phyloP scores from a whole-genome alignment of 2,888 invertebrate genomes.

The Iphiclides podalirius region DNA sequence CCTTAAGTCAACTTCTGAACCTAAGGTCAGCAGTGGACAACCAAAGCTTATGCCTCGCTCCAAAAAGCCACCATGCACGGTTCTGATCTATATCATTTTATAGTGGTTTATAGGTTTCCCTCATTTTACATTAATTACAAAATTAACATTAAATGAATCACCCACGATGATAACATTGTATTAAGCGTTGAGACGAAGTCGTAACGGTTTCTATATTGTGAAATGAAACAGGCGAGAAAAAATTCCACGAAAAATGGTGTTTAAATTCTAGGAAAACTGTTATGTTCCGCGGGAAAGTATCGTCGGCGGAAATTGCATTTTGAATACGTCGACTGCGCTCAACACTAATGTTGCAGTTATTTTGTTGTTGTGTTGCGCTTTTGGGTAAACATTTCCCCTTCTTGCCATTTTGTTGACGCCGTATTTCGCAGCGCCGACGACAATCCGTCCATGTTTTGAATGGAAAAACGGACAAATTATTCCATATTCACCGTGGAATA shows the following conservation, averaged over 20 bases:
- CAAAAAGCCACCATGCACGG: too few relatives aligned
- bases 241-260: constrained; percentile 20
- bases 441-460: background rate
- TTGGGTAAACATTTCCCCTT: constrained; percentile 10
- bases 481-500: background rate
- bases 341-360: constrained; percentile 24
- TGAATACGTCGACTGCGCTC: constrained; percentile 25
- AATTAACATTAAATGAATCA: constrained; percentile 2
- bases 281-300: constrained; percentile 20
- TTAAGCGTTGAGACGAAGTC: constrained; percentile 16
- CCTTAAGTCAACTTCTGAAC: too few relatives aligned
- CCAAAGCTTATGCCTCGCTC: too few relatives aligned
- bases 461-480: constrained; percentile 6
- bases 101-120: too few relatives aligned
- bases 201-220: constrained; percentile 12
- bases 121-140: too few relatives aligned
- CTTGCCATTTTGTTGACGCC: constrained; percentile 17
- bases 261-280: constrained; percentile 22
- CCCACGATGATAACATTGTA: constrained; percentile 8
- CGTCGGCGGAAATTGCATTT: constrained; percentile 24
- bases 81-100: too few relatives aligned
- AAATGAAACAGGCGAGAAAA: constrained; percentile 11
- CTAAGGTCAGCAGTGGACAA: too few relatives aligned
- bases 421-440: background rate
- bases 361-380: constrained; percentile 23